Conservation (phyloP, 2,113 vertebrate genomes). For the Acanthochromis polyacanthus region DNA sequence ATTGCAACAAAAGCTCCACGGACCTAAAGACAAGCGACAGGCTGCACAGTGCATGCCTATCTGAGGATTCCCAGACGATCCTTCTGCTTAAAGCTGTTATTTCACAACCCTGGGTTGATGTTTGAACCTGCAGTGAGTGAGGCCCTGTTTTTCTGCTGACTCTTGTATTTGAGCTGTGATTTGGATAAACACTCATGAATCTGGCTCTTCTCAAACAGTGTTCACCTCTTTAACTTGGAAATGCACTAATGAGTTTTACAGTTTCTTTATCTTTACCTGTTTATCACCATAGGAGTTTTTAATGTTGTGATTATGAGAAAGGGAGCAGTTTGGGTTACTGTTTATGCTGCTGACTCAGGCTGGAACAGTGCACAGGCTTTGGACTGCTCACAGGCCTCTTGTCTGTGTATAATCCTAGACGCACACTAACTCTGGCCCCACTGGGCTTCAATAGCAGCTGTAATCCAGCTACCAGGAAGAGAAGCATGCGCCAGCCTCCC, state of each 20-base stretch:
- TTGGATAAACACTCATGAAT: conserved; percentile 11
- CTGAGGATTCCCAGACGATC: neutral
- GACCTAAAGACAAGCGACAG: conserved; percentile 16
- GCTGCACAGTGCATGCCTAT: neutral
- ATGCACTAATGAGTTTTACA: neutral
- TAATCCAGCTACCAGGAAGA: conserved; percentile 82
- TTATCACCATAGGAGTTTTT: conserved; percentile 15
- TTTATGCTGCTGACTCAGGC: conserved; percentile 76
- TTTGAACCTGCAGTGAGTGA: conserved; percentile 31
- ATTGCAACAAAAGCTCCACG: conserved; percentile 67
- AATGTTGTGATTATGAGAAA: conserved; percentile 40
- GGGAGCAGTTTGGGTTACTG: conserved; percentile 34
- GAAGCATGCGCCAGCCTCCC: conserved; percentile 61
- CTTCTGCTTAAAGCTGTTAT: neutral
- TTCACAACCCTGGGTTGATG: conserved; percentile 55
- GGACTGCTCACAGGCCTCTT: conserved; percentile 58
- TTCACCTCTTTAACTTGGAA: neutral
- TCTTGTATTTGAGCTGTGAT: conserved; percentile 32
- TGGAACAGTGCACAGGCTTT: conserved; percentile 58
- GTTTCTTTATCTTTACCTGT: neutral
- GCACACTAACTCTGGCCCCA: conserved; percentile 65
- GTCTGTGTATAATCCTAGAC: conserved; percentile 77
- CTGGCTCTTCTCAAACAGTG: neutral
- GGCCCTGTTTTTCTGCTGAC: conserved; percentile 9
- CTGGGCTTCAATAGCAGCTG: conserved; percentile 69